phyloP scores from a whole-genome alignment of 2,797 vertebrate genomes.

The Odontamblyopus rebecca region DNA sequence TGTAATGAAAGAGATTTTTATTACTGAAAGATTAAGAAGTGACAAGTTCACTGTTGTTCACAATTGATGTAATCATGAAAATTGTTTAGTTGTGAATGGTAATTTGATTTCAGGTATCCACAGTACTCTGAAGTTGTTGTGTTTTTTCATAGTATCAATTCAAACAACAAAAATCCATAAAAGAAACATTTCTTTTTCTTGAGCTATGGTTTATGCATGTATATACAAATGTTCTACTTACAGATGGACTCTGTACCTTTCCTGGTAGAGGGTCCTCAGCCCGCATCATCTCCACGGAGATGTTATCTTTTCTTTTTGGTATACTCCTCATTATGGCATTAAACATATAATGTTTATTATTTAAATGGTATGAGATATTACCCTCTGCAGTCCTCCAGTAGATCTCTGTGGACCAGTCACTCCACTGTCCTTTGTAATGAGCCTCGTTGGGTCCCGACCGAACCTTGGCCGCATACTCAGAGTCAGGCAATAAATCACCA shows the following conservation, averaged over 20 bases:
- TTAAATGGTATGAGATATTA: neutral
- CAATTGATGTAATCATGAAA: neutral
- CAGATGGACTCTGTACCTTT: too few species aligned
- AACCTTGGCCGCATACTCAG: constrained; percentile 57
- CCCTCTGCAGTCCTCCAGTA: constrained; percentile 54
- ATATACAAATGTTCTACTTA: neutral
- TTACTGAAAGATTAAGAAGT: neutral
- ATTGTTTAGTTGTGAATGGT: neutral
- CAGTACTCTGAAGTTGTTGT: too few species aligned
- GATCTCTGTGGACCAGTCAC: constrained; percentile 68
- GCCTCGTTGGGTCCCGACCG: constrained; percentile 44
- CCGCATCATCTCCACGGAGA: neutral
- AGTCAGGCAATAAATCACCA: constrained; percentile 28
- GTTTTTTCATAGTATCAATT: too few species aligned
- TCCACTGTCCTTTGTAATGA: constrained; percentile 66
- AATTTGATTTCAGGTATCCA: too few species aligned
- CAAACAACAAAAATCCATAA: neutral
- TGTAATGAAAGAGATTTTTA: constrained; percentile 14
- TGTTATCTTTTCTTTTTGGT: neutral
- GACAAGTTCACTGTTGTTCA: neutral
- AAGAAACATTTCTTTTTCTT: neutral
- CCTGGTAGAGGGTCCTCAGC: too few species aligned
- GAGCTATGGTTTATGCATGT: neutral
- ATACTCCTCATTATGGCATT: neutral
- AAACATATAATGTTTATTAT: neutral